Percentiles rank a stretch among this genome's conserved stretches.
Conservation (phyloP, 2,797 vertebrate genomes). For the Acrocephalus scirpaceus region DNA sequence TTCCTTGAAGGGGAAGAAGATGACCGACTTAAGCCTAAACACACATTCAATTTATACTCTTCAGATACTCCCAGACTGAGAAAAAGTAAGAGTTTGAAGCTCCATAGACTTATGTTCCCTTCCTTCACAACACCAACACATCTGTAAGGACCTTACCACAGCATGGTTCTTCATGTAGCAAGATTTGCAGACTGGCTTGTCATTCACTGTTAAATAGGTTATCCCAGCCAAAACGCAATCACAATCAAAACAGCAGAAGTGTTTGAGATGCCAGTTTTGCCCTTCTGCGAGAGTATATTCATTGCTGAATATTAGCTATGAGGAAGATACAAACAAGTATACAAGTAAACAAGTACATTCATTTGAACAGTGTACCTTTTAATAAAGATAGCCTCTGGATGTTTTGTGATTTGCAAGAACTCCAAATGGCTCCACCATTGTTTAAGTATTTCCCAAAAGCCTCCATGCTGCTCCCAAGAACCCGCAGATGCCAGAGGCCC, state of each 20-base stretch:
- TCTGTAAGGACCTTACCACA: slow-evolving; percentile 80
- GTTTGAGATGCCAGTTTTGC: slow-evolving; percentile 98
- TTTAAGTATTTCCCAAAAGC: not conserved
- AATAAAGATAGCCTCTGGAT: not conserved
- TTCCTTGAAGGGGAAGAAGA: not conserved
- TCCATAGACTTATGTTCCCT: fast-evolving
- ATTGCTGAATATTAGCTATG: slow-evolving; percentile 95
- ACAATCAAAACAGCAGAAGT: slow-evolving; percentile 98
- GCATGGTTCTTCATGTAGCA: slow-evolving; percentile 96
- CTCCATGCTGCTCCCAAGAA: not conserved
- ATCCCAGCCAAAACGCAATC: slow-evolving; percentile 94
- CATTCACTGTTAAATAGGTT: slow-evolving; percentile 92
- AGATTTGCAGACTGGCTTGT: slow-evolving; percentile 91
- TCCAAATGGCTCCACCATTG: not conserved
- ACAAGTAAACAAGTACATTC: not conserved
- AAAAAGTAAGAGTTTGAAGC: not conserved
- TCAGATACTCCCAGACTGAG: not conserved
- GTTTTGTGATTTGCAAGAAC: not conserved
- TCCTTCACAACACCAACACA: not conserved
- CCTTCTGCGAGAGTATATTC: slow-evolving; percentile 97
- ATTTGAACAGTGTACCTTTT: not conserved
- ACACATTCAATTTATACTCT: not conserved
- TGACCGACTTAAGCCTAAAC: not conserved
- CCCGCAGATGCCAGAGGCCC: fast-evolving
- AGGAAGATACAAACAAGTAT: not conserved